Evolutionary conservation across 2,113 vertebrate species (phyloP).

Genomic region (Dendropsophus ebraccatus): DNA sequence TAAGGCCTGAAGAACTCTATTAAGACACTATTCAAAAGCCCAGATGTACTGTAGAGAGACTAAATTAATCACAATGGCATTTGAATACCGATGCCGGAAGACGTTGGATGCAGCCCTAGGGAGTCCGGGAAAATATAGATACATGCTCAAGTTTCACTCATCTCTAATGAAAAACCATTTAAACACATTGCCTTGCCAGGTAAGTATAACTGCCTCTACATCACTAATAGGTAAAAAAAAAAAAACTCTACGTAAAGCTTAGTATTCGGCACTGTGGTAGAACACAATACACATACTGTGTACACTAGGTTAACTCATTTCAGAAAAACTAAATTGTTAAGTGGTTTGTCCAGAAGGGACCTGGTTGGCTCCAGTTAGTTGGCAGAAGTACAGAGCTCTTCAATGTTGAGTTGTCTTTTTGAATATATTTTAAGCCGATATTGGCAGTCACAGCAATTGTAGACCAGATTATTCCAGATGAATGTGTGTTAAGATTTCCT

Average conservation of each 20-base stretch:
- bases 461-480: too few species aligned
- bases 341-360: conserved; percentile 31
- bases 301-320: too few species aligned
- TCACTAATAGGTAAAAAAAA: background rate
- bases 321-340: conserved; percentile 29
- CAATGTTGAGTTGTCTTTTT: conserved; percentile 28
- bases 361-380: conserved; percentile 6
- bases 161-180: too few species aligned
- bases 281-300: conserved; percentile 18
- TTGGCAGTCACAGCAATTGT: conserved; percentile 21
- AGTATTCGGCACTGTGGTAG: background rate
- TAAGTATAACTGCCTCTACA: background rate
- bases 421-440: conserved; percentile 22
- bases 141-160: too few species aligned
- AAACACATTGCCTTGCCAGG: background rate
- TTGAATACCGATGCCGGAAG: too few species aligned
- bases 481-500: background rate
- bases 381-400: conserved; percentile 21
- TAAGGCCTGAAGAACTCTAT: too few species aligned
- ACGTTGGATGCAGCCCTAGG: too few species aligned
- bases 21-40: too few species aligned
- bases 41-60: too few species aligned
- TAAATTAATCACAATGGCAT: too few species aligned
- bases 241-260: background rate
- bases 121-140: too few species aligned